Evolutionary conservation across 2,113 vertebrate species (phyloP), one percentile per base, ranked within the genome.

Genomic region (Gambusia affinis): DNA sequence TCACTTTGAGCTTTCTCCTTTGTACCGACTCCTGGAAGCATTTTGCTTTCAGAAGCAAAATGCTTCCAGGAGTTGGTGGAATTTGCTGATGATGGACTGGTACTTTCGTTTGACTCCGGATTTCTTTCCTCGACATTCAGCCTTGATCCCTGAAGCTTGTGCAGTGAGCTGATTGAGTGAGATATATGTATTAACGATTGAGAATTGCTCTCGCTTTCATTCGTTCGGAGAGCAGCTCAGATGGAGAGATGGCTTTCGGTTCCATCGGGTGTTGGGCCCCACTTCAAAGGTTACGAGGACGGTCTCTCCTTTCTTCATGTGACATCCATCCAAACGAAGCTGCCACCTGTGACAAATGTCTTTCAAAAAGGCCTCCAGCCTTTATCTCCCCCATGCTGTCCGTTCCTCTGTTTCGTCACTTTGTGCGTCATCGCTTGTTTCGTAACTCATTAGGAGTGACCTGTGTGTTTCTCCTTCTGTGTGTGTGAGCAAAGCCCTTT

Each of bases 391-490:
- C 70, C 84, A 84, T 82, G 78, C 80, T 76, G 85, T 76, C 78
- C 29, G 8, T 22, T 33, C 63, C 6, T 22, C 75, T 2, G 22
- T 79, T 76, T 67, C 81, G 80, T 89, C 89, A 88, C 57, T 68
- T 29, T 79, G 82, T 91, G 91, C 80, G 87, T 92, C 91, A 85
- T 35, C 1, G 60, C 78, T 68, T 33, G 83, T 87, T 86, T 87
- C 81, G 76, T 47, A 68, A 76, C 68, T 84, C 71, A 60, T 70
- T 76, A 75, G 54, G 67, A 76, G 42, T 70, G 80, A 81, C 75
- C 73, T 57, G 67, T 51, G 27, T 60, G 47, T 73, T 57, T 57
- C 51, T 57, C 51, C 51, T 57, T 57, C 22, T 64, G 47, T 74
- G 67, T 72, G 54, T 70, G 61, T 61, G 64, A 73, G 66, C 57